A percentile compares a stretch with the other conserved stretches of the same genome.
Conservation (phyloP, 2,797 vertebrate genomes). For the Diglossa cyanea region DNA sequence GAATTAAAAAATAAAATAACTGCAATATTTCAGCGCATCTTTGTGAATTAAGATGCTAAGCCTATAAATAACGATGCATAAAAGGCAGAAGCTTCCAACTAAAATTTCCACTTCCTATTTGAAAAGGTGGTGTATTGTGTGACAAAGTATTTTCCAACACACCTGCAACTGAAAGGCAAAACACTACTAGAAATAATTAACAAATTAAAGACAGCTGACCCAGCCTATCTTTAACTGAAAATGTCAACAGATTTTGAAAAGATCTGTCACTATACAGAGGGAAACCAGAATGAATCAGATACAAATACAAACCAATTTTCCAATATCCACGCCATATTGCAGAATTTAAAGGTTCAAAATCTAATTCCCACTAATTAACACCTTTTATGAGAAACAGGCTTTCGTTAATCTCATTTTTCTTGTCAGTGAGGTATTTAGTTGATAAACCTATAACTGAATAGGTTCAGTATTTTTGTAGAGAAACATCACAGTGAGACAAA, state of each 20-base stretch:
- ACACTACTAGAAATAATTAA: background rate
- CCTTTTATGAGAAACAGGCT: background rate
- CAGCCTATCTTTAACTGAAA: background rate
- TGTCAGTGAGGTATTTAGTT: background rate
- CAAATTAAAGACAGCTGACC: background rate
- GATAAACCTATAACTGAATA: background rate
- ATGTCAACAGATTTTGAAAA: background rate
- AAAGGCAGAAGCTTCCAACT: background rate
- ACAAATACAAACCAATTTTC: background rate
- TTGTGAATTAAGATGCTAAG: background rate
- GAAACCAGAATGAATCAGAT: background rate
- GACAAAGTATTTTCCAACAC: background rate
- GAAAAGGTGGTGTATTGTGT: background rate
- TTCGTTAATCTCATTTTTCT: background rate
- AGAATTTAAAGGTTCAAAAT: background rate
- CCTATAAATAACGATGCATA: background rate
- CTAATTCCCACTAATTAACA: background rate
- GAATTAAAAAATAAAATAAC: background rate
- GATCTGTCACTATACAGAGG: background rate
- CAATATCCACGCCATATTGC: background rate
- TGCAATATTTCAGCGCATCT: background rate
- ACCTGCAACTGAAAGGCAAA: background rate
- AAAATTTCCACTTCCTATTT: background rate
- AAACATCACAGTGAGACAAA: fast-evolving
- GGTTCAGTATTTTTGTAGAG: background rate